Percentiles rank a stretch among this genome's conserved stretches.
These are phyloP conservation scores for Eristalinus sepulchralis DNA, from an alignment of 2,888 invertebrate species.

Conservation along the genomic window DNA sequence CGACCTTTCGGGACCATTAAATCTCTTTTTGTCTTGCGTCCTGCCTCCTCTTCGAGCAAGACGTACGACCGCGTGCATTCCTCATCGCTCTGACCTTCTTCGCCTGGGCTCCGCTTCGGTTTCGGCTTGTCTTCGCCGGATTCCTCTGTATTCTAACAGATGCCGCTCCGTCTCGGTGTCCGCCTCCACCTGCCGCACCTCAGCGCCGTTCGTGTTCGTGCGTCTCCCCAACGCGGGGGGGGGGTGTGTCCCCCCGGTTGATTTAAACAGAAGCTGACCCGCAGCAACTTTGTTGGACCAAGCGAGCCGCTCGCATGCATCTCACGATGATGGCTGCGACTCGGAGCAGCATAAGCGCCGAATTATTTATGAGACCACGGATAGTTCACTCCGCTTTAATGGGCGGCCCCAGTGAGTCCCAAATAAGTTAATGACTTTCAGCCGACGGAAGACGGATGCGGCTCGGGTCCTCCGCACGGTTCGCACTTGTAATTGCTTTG, in stretches of 20 bases:
- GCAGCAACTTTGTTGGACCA: slow-evolving; percentile 33
- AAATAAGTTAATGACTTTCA: slow-evolving; percentile 45
- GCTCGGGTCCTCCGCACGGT: slow-evolving; percentile 4
- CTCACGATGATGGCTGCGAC: not conserved
- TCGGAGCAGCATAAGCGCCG: slow-evolving; percentile 43
- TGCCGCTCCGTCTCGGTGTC: not conserved
- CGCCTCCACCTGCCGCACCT: not conserved
- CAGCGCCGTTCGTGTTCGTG: not conserved
- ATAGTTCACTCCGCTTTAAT: slow-evolving; percentile 48
- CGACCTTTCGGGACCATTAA: slow-evolving; percentile 56
- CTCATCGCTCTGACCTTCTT: slow-evolving; percentile 43
- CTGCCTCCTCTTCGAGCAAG: slow-evolving; percentile 9
- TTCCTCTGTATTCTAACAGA: slow-evolving; percentile 1
- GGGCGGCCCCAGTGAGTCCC: slow-evolving; percentile 26
- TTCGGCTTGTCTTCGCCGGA: slow-evolving; percentile 16
- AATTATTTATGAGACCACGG: slow-evolving; percentile 62
- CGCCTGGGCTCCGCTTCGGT: not conserved
- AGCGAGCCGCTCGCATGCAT: not conserved
- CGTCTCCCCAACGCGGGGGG: not conserved
- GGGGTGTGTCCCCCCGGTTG: slow-evolving; percentile 25
- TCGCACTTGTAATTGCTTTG: slow-evolving; percentile 49
- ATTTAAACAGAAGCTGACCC: slow-evolving; percentile 56
- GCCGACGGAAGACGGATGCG: slow-evolving; percentile 6
- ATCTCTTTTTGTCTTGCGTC: slow-evolving; percentile 22
- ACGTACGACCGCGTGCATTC: slow-evolving; percentile 20